These are phyloP conservation scores for Calliphora vicina DNA, from an alignment of 1,140 invertebrate species.

Conservation along the genomic window DNA sequence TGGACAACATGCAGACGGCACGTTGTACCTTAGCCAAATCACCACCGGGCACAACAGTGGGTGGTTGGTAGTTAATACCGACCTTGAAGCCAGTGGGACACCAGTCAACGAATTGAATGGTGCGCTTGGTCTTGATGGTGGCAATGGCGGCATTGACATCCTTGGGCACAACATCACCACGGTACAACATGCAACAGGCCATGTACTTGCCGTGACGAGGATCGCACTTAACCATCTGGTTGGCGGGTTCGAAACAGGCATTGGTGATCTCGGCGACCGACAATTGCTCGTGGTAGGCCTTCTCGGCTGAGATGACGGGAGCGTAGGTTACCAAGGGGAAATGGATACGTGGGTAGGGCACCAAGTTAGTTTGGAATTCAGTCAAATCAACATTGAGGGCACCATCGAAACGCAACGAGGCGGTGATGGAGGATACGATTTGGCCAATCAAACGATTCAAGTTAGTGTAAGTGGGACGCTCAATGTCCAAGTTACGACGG, in stretches of 20 bases:
- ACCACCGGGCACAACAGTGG: conserved; percentile 80
- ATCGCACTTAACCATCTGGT: conserved; percentile 89
- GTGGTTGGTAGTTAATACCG: conserved; percentile 86
- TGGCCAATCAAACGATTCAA: conserved; percentile 84
- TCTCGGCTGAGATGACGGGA: conserved; percentile 81
- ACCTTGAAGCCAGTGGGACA: conserved; percentile 83
- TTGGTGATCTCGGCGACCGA: conserved; percentile 83
- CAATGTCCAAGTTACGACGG: conserved; percentile 85
- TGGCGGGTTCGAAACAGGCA: conserved; percentile 82
- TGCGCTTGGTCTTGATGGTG: conserved; percentile 87
- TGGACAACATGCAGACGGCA: conserved; percentile 87
- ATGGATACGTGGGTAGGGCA: conserved; percentile 83
- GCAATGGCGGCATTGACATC: conserved; percentile 90
- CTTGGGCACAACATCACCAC: conserved; percentile 77
- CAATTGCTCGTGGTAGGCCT: conserved; percentile 82
- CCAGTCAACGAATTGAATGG: conserved; percentile 85
- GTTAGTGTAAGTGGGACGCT: conserved; percentile 81
- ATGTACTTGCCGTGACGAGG: conserved; percentile 83
- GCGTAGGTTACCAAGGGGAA: conserved; percentile 82
- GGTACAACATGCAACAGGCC: conserved; percentile 88
- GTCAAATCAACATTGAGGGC: conserved; percentile 89
- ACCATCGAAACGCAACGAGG: conserved; percentile 86
- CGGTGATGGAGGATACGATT: conserved; percentile 86
- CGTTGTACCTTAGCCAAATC: conserved; percentile 86
- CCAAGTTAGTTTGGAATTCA: conserved; percentile 89